Percentiles rank a stretch among this genome's conserved stretches.
Evolutionary conservation across 2,797 vertebrate genomes (phyloP).

Genomic region (Sebastes kiyomatsui): DNA sequence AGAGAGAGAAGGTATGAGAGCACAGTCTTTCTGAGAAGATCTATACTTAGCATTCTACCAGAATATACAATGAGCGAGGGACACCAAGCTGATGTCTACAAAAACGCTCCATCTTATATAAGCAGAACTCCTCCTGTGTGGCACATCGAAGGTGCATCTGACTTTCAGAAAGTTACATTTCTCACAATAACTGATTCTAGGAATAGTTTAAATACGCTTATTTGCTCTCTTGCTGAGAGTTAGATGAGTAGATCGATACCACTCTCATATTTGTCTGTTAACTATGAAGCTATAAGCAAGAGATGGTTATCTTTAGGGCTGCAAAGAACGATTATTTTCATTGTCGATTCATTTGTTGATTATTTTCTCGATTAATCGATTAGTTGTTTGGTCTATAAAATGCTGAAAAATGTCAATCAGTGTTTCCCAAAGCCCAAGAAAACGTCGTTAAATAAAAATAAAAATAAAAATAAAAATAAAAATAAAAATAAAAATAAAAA

Average conservation of each 20-base stretch:
- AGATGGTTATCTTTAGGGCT: no score
- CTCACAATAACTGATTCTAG: not conserved
- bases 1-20: not conserved
- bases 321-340: no score
- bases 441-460: no score
- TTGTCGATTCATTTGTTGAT: no score
- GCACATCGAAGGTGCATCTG: not conserved
- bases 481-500: no score
- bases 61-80: not conserved
- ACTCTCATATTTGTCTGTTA: not conserved
- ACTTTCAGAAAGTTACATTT: not conserved
- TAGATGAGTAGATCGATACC: not conserved
- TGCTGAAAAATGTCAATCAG: no score
- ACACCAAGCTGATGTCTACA: not conserved
- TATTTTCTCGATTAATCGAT: no score
- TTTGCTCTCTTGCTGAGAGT: not conserved
- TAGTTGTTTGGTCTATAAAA: no score
- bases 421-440: no score
- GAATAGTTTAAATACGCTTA: not conserved
- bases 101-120: not conserved
- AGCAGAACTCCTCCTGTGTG: not conserved
- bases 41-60: not conserved
- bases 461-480: no score
- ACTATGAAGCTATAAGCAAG: not conserved
- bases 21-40: not conserved